These are phyloP conservation scores for Euspilapteryx auroguttella DNA, from an alignment of 2,888 invertebrate genomes.

Conservation along the genomic window DNA sequence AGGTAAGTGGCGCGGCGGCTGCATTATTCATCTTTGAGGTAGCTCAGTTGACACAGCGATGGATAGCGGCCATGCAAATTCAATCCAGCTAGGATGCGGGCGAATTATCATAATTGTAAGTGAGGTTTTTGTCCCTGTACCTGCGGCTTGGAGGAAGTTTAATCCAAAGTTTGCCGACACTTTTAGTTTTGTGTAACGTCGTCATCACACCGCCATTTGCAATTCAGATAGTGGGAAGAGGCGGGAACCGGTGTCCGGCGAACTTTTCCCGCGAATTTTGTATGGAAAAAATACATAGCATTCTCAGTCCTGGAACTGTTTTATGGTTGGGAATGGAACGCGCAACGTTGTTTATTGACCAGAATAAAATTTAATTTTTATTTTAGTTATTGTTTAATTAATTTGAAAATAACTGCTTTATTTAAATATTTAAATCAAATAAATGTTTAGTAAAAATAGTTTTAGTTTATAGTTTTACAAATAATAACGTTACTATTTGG, in stretches of 20 bases:
- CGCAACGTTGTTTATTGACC: too few species aligned
- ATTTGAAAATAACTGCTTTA: too few species aligned
- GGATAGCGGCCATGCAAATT: slow-evolving; percentile 59
- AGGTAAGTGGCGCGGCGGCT: slow-evolving; percentile 47
- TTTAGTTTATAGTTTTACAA: too few species aligned
- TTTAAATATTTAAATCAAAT: too few species aligned
- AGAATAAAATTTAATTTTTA: too few species aligned
- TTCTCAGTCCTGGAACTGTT: too few species aligned
- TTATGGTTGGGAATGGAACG: too few species aligned
- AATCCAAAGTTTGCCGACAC: slow-evolving; percentile 58
- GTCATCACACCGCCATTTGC: slow-evolving; percentile 54
- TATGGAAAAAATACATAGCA: slow-evolving; percentile 50
- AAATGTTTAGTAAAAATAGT: too few species aligned
- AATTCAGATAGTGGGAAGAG: slow-evolving; percentile 56
- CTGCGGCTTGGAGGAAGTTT: slow-evolving; percentile 38
- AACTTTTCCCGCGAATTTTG: slow-evolving; percentile 42
- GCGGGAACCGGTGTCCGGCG: slow-evolving; percentile 30
- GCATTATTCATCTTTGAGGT: slow-evolving; percentile 54
- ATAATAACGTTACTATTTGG: too few species aligned
- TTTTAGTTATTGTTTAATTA: too few species aligned
- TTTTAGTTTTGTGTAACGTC: slow-evolving; percentile 55
- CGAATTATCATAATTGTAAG: slow-evolving; percentile 58
- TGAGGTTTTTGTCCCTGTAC: slow-evolving; percentile 59
- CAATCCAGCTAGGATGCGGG: slow-evolving; percentile 53
- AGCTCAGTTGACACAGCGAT: slow-evolving; percentile 55